These are phyloP conservation scores for Zygaena filipendulae DNA, from an alignment of 2,888 invertebrate species.

Conservation along the genomic window DNA sequence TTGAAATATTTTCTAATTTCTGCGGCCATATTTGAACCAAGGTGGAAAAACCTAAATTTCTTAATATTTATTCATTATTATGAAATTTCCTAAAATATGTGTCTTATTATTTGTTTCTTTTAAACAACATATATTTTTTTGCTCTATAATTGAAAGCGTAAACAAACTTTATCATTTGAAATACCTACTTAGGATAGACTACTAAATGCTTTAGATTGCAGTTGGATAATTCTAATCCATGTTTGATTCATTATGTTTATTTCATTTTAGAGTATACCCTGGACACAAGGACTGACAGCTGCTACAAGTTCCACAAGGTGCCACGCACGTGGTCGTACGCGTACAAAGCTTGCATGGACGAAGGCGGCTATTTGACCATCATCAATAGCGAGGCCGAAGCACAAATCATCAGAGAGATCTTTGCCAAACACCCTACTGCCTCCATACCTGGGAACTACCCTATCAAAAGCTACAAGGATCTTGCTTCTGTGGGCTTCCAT, in stretches of 20 bases:
- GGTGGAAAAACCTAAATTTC: too few species aligned
- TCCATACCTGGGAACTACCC: slow-evolving; percentile 19
- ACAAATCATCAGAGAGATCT: slow-evolving; percentile 19
- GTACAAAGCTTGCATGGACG: slow-evolving; percentile 30
- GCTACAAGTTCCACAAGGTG: slow-evolving; percentile 35
- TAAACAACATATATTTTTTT: too few species aligned
- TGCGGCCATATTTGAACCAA: too few species aligned
- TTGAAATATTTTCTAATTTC: too few species aligned
- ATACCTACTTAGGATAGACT: too few species aligned
- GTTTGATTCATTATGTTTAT: too few species aligned
- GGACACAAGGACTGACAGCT: slow-evolving; percentile 26
- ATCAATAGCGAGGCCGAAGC: slow-evolving; percentile 28
- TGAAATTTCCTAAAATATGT: not conserved
- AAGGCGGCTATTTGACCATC: slow-evolving; percentile 31
- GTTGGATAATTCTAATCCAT: too few species aligned
- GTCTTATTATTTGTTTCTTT: too few species aligned
- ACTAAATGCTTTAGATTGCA: too few species aligned
- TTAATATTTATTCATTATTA: too few species aligned
- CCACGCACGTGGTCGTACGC: slow-evolving; percentile 30
- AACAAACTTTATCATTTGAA: too few species aligned
- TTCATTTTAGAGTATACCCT: slow-evolving; percentile 25
- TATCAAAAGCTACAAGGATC: slow-evolving; percentile 21
- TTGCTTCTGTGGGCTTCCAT: slow-evolving; percentile 21
- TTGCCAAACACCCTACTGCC: slow-evolving; percentile 17
- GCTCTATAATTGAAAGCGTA: too few species aligned